phyloP scores from a whole-genome alignment of 2,797 vertebrate genomes.

The Vultur gryphus region DNA sequence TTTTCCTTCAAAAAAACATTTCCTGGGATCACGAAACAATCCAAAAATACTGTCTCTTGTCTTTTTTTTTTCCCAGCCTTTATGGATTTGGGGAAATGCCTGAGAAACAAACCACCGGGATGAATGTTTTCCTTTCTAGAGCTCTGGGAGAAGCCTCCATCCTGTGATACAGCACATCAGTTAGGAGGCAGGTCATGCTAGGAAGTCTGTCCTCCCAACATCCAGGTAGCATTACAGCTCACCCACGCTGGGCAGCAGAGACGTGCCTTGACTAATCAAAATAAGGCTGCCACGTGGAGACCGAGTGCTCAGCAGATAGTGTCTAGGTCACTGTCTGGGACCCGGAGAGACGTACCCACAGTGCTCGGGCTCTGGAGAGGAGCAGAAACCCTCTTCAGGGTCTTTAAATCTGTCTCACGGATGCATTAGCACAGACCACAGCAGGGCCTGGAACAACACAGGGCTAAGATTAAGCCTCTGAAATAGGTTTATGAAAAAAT shows the following conservation, averaged over 20 bases:
- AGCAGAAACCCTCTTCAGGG: not conserved
- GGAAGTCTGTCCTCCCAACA: not conserved
- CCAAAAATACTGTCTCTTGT: not conserved
- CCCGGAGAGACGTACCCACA: not conserved
- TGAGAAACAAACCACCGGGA: not conserved
- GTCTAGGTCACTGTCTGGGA: not conserved
- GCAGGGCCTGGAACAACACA: not conserved
- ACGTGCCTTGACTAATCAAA: not conserved
- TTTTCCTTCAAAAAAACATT: not conserved
- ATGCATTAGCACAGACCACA: not conserved
- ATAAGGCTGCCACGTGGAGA: not conserved
- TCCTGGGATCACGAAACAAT: not conserved
- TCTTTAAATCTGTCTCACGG: not conserved
- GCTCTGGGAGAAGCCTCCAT: not conserved
- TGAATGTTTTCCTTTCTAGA: not conserved
- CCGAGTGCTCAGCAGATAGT: rapidly evolving
- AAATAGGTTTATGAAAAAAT: not conserved
- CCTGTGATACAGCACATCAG: not conserved
- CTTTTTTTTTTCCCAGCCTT: too few species aligned
- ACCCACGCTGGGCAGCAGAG: not conserved
- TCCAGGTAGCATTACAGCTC: not conserved
- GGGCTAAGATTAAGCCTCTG: not conserved
- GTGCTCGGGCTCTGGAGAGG: not conserved
- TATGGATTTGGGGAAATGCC: not conserved
- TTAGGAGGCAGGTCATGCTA: too few species aligned